Evolutionary conservation across 2,797 vertebrate genomes (phyloP), one percentile per base, ranked within the genome.

Genomic region (Columba guinea): DNA sequence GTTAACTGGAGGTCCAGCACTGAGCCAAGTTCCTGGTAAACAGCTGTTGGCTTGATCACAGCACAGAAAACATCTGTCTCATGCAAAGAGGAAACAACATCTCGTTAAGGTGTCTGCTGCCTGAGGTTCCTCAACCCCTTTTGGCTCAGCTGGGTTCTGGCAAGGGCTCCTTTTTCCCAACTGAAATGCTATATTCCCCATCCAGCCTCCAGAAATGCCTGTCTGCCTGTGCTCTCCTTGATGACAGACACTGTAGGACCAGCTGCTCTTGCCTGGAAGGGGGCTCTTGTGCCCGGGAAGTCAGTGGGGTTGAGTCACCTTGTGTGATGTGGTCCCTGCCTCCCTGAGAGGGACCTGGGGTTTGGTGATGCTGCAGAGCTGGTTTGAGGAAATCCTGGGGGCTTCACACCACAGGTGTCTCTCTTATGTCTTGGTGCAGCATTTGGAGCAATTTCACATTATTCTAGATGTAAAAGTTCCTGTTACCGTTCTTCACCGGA

Each of bases 81-180:
- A 44, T 55, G 37, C 68, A 71, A 78, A 75, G 27, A 17, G 21
- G 14, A 77, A 49, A 68, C 82, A 88, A 18, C n/a, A 41, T 41
- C 21, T 46, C n/a, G 52, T 67, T 37, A 19, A 53, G 32, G 27
- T 10, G 2, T 68, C 41, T 44, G 58, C 32, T 53, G n/a, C 74
- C 28, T 63, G 59, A 1, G 4, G 13, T 46, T 87, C 59, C 49
- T 81, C 0, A 0, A 46, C 19, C 27, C 13, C 10, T 82, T 73
- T 74, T 3, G 1, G 30, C 41, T 35, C 4, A 2, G 21, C 17
- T 0, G 0, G 17, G 3, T 63, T 81, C 62, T 49, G 51, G 34
- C 78, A 67, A 74, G 13, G 39, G 27, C 37, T 84, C 27, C 34
- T 69, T 74, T 80, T 71, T 62, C 39, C 2, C 1, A 5, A 28